Conservation (phyloP, 2,113 vertebrate genomes). For the Chloroceryle aenea region DNA sequence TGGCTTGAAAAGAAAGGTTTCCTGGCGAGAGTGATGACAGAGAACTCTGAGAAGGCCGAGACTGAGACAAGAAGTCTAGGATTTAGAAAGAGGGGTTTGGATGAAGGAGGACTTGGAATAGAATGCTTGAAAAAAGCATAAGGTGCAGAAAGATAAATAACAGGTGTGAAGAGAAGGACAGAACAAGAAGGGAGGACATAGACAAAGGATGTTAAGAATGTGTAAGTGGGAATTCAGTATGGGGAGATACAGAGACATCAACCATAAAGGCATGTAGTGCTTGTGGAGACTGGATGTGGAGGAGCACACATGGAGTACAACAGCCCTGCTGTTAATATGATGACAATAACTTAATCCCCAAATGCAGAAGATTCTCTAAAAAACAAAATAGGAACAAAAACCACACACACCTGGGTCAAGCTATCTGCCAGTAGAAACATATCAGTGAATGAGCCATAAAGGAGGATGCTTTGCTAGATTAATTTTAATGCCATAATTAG, state of each 20-base stretch:
- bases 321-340: not conserved
- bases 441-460: not conserved
- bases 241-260: not conserved
- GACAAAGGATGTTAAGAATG: fast-evolving
- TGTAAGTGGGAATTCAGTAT: not conserved
- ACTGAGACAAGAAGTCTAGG: not conserved
- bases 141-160: not conserved
- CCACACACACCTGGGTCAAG: not conserved
- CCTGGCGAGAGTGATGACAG: not conserved
- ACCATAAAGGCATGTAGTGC: not conserved
- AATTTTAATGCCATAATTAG: not conserved
- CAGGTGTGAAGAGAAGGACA: not conserved
- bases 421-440: not conserved
- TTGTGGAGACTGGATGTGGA: not conserved
- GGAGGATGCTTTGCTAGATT: not conserved
- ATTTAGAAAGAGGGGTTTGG: not conserved
- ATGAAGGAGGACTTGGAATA: not conserved
- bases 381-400: not conserved
- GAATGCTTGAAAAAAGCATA: not conserved
- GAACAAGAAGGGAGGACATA: not conserved
- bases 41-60: not conserved
- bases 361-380: not conserved
- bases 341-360: not conserved
- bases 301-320: not conserved
- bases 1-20: not conserved